Evolutionary conservation across 2,113 vertebrate species (phyloP), one percentile per base, ranked within the genome.

Genomic region (Phyllopteryx taeniolatus): DNA sequence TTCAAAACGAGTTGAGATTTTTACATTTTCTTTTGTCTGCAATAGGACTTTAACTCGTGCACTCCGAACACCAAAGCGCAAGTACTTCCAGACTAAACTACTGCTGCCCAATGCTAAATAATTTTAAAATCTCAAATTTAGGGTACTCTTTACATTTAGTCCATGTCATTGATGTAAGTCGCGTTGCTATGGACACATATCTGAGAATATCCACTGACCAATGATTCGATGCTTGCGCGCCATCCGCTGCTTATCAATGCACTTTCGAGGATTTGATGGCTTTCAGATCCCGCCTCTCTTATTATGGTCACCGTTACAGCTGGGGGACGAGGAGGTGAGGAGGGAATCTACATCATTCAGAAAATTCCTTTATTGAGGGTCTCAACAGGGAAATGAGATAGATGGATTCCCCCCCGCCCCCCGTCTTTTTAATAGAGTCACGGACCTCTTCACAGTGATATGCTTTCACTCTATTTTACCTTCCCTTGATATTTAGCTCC

Each of bases 321-420:
- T 71, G 79, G 79, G 80, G 72, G 78, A 73, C 11, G 8, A 2
- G 7, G 20, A 43, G 39, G 20, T 10, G 75, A 79, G 68, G 56
- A 59, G n/a, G 22, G 6, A 89, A 84, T 89, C 88, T 79, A 78
- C 83, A 85, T 83, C 82, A 82, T 91, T 91, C 83, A 81, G 79
- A 86, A 91, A 90, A 91, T 89, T 83, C 84, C 35, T 39, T 39
- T 39, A 89, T 85, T 78, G 85, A 85, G 82, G 77, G 71, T 76
- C 83, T 90, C 84, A 78, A 78, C 68, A 85, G 79, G 85, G 85
- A 91, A 91, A 90, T 91, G 85, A 90, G 87, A 90, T 76, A 74
- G 82, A 86, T 85, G 74, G 78, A 80, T 83, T 76, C 72, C 66
- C 57, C 39, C 20, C 22, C 2, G 20, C 39, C 7, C 10, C 20